These are phyloP conservation scores for Caenorhabditis imperialis DNA, from an alignment of 2,888 invertebrate genomes.

Conservation along the genomic window DNA sequence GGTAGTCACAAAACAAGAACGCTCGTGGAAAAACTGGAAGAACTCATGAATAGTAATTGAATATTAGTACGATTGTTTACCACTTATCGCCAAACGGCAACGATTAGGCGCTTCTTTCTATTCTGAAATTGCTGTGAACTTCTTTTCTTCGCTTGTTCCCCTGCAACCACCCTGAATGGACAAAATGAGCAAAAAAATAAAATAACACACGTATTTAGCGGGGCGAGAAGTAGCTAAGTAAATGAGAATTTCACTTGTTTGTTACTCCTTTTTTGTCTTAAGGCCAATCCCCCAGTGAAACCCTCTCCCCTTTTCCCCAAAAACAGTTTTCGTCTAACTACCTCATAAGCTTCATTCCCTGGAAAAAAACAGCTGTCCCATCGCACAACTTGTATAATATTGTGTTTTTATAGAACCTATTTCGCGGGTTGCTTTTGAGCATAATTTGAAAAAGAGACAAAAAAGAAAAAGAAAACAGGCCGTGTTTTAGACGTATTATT, in stretches of 20 bases:
- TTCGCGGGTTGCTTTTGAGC: too few species aligned
- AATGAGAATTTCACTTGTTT: slow-evolving; percentile 50
- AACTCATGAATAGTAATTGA: slow-evolving; percentile 57
- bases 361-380: too few species aligned
- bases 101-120: slow-evolving; percentile 28
- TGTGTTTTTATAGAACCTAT: too few species aligned
- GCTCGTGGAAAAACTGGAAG: slow-evolving; percentile 29
- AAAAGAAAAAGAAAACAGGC: slow-evolving; percentile 5
- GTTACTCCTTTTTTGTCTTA: slow-evolving; percentile 7
- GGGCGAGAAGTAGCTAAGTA: slow-evolving; percentile 42
- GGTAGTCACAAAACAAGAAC: slow-evolving; percentile 21
- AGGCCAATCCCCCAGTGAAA: too few species aligned
- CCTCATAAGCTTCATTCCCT: too few species aligned
- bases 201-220: slow-evolving; percentile 29
- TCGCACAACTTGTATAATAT: too few species aligned
- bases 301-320: too few species aligned
- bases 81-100: slow-evolving; percentile 35
- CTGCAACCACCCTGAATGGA: neutral
- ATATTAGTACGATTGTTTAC: slow-evolving; percentile 59
- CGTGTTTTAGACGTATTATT: slow-evolving; percentile 42
- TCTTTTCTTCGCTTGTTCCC: slow-evolving; percentile 9
- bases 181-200: slow-evolving; percentile 2
- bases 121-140: slow-evolving; percentile 46
- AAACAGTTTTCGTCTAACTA: too few species aligned
- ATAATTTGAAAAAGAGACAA: too few species aligned